These are phyloP conservation scores for Nyctibius grandis DNA, from an alignment of 2,797 vertebrate genomes.

Conservation along the genomic window DNA sequence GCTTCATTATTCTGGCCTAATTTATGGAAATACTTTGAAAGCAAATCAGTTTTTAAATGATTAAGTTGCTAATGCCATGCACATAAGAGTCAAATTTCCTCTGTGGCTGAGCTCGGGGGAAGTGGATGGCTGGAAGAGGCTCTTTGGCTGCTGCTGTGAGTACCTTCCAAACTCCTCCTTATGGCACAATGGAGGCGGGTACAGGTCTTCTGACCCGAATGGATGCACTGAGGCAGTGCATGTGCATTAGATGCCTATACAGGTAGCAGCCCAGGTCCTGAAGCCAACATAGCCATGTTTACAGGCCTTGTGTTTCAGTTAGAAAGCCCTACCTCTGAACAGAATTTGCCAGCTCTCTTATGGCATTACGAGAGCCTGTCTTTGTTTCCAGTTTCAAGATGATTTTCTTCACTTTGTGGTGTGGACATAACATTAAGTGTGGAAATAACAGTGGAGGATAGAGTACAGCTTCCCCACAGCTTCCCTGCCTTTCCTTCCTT, in stretches of 20 bases:
- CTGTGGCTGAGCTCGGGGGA: neutral
- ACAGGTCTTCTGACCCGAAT: neutral
- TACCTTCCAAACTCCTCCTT: neutral
- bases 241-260: neutral
- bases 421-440: neutral
- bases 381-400: neutral
- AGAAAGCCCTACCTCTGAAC: neutral
- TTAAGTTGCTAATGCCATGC: neutral
- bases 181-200: neutral
- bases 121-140: neutral
- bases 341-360: neutral
- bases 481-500: neutral
- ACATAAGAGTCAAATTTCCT: neutral
- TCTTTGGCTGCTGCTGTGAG: neutral
- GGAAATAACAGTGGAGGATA: neutral
- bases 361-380: neutral
- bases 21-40: neutral
- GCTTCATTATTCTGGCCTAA: slow-evolving; percentile 6
- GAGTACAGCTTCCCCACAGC: neutral
- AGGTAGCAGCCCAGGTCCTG: neutral
- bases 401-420: neutral
- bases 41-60: neutral
- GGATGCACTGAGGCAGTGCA: no score
- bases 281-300: neutral
- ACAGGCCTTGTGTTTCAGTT: neutral